Conservation (phyloP, 2,888 invertebrate genomes). For the Dorcus hopei region DNA sequence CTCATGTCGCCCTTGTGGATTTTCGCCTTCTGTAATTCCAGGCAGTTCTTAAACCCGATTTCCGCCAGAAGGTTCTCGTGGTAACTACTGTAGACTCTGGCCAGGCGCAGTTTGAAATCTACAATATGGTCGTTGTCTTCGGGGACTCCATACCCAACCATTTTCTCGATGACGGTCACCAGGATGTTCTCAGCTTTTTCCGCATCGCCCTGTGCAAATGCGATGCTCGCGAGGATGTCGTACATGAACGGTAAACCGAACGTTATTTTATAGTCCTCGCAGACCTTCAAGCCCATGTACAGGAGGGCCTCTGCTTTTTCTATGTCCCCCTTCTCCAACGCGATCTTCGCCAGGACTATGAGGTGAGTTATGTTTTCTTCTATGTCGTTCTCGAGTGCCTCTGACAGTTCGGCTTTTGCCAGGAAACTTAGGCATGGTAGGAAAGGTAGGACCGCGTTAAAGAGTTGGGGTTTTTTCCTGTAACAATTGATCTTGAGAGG, state of each 20-base stretch:
- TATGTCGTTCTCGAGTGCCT: conserved; percentile 31
- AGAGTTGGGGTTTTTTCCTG: neutral
- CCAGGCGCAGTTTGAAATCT: conserved; percentile 48
- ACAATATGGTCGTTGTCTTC: conserved; percentile 46
- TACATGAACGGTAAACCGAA: conserved; percentile 46
- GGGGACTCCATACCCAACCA: conserved; percentile 41
- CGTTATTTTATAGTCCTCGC: conserved; percentile 44
- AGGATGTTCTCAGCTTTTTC: conserved; percentile 46
- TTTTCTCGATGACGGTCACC: conserved; percentile 46
- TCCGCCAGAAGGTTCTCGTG: conserved; percentile 45
- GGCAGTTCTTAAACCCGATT: conserved; percentile 48
- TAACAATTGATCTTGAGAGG: neutral
- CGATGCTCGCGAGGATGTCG: conserved; percentile 48
- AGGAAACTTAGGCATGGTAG: conserved; percentile 3
- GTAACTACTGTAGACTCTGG: conserved; percentile 46
- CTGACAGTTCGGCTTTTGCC: conserved; percentile 1
- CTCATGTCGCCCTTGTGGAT: conserved; percentile 42
- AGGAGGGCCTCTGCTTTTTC: conserved; percentile 45
- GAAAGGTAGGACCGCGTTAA: neutral
- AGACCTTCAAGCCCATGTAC: conserved; percentile 45
- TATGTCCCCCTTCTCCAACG: conserved; percentile 42
- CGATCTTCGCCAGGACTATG: conserved; percentile 42
- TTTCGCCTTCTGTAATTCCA: conserved; percentile 44
- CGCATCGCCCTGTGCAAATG: conserved; percentile 45
- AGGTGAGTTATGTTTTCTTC: conserved; percentile 46